Conservation (phyloP, 2,797 vertebrate species). For the Pithecia hirsuta region DNA sequence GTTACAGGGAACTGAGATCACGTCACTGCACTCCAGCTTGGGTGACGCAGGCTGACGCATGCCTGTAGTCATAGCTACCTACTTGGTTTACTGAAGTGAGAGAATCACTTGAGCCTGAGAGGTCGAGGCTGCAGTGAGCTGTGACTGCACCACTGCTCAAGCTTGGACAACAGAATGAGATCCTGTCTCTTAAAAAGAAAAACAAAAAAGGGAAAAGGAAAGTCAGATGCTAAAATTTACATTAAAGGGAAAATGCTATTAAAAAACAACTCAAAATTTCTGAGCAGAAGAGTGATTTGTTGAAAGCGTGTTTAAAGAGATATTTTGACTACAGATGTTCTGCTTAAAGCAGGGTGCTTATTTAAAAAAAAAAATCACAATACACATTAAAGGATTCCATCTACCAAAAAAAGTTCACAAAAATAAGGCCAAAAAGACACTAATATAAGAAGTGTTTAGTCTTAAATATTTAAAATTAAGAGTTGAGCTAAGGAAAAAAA, state of each 20-base stretch:
- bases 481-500: background rate
- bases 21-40: background rate
- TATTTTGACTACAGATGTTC: slow-evolving; percentile 33
- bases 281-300: background rate
- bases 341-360: slow-evolving; percentile 23
- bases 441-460: background rate
- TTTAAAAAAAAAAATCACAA: slow-evolving; percentile 7
- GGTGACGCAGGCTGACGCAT: background rate
- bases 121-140: background rate
- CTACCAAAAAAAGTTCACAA: background rate
- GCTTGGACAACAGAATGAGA: background rate
- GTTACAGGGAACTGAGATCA: background rate
- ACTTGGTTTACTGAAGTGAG: background rate
- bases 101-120: background rate
- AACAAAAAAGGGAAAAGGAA: background rate
- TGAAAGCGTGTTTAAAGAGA: background rate
- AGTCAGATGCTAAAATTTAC: background rate
- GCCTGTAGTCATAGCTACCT: background rate
- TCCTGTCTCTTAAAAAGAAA: background rate
- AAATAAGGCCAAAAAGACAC: slow-evolving; percentile 32
- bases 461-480: slow-evolving; percentile 54
- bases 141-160: background rate
- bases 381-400: background rate
- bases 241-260: background rate
- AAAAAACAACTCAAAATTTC: background rate